A percentile compares a stretch with the other conserved stretches of the same genome.
These are phyloP conservation scores for Drosophila nigromelanica DNA, from an alignment of 1,140 invertebrate species.

Conservation along the genomic window DNA sequence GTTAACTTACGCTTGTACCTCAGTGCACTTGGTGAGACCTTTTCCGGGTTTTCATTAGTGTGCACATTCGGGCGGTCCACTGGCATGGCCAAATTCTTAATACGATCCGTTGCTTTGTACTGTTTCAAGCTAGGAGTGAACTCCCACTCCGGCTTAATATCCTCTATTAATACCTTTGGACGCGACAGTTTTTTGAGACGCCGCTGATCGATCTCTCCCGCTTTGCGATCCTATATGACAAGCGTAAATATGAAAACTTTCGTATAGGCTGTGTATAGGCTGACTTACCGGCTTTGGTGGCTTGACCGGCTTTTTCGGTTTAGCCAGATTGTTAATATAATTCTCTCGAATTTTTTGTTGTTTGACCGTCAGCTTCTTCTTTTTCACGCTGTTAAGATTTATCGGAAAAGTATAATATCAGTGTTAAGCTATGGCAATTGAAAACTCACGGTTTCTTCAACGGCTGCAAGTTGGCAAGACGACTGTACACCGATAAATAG, in stretches of 20 bases:
- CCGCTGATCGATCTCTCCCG: slow-evolving; percentile 10
- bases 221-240: slow-evolving; percentile 38
- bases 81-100: slow-evolving; percentile 49
- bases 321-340: slow-evolving; percentile 47
- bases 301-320: slow-evolving; percentile 36
- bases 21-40: slow-evolving; percentile 55
- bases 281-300: slow-evolving; percentile 55
- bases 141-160: slow-evolving; percentile 55
- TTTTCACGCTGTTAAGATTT: slow-evolving; percentile 34
- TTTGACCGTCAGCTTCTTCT: slow-evolving; percentile 54
- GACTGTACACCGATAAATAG: slow-evolving; percentile 72
- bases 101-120: slow-evolving; percentile 57
- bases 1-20: slow-evolving; percentile 62
- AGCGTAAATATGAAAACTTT: background rate
- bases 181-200: slow-evolving; percentile 54
- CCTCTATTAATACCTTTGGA: slow-evolving; percentile 44
- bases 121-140: slow-evolving; percentile 50
- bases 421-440: background rate
- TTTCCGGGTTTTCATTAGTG: slow-evolving; percentile 54
- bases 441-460: slow-evolving; percentile 53
- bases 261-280: background rate
- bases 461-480: slow-evolving; percentile 61
- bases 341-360: slow-evolving; percentile 31
- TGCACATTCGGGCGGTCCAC: slow-evolving; percentile 49
- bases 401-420: background rate